Percentiles rank a stretch among this genome's conserved stretches.
Evolutionary conservation across 2,888 invertebrate genomes (phyloP).

Genomic region (Ophion ellenae): DNA sequence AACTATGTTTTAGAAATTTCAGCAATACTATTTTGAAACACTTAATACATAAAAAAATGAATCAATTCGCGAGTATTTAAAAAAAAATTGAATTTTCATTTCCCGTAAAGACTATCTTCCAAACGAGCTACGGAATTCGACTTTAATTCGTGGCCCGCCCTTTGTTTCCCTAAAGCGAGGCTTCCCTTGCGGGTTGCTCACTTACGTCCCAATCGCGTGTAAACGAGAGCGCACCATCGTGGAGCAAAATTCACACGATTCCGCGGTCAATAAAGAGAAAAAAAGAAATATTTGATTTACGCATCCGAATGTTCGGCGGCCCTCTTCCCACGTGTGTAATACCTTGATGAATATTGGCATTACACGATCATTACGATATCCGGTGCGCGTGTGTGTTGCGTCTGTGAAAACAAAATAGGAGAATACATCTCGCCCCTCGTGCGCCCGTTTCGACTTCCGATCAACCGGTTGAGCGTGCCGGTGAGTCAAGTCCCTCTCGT

Average conservation of each 20-base stretch:
- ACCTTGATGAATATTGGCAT: neutral
- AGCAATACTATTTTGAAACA: neutral
- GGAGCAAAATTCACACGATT: constrained; percentile 58
- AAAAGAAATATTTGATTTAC: constrained; percentile 31
- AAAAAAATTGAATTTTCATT: neutral
- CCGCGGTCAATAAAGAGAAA: constrained; percentile 34
- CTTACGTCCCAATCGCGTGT: neutral
- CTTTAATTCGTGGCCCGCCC: neutral
- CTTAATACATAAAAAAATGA: neutral
- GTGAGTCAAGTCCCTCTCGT: constrained; percentile 56
- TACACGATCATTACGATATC: constrained; percentile 41
- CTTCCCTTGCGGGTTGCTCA: neutral
- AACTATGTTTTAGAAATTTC: too few species aligned
- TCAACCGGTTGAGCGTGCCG: constrained; percentile 57
- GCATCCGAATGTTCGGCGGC: neutral
- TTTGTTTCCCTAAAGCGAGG: neutral
- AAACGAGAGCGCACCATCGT: constrained; percentile 12
- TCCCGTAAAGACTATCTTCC: neutral
- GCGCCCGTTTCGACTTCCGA: constrained; percentile 54
- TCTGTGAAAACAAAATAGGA: constrained; percentile 27
- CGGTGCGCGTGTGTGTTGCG: constrained; percentile 30
- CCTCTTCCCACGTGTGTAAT: constrained; percentile 15
- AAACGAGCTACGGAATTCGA: neutral
- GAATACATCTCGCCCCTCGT: neutral
- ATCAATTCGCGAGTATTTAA: neutral